phyloP scores from a whole-genome alignment of 1,140 invertebrate genomes.

The Hycleus cichorii region DNA sequence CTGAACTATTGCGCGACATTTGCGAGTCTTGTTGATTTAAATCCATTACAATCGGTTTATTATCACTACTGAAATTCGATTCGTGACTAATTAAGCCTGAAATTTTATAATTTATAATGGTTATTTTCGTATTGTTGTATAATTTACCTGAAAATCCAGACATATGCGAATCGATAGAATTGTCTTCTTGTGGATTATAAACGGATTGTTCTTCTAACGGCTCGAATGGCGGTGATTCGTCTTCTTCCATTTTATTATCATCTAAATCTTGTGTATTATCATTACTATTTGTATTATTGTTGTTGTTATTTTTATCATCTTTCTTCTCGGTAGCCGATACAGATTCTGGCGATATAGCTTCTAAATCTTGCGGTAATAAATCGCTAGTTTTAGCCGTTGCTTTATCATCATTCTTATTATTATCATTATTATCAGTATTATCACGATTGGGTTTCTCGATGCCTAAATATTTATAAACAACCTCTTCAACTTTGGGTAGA shows the following conservation, averaged over 20 bases:
- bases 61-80: constrained; percentile 26
- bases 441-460: constrained; percentile 52
- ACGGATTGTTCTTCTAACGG: constrained; percentile 44
- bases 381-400: constrained; percentile 44
- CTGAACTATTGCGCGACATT: constrained; percentile 53
- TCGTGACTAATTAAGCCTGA: constrained; percentile 36
- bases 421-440: constrained; percentile 16
- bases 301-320: constrained; percentile 26
- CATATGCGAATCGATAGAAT: constrained; percentile 50
- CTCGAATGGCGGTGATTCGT: constrained; percentile 62
- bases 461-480: constrained; percentile 82
- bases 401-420: constrained; percentile 42
- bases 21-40: constrained; percentile 49
- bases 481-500: constrained; percentile 82
- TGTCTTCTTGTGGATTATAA: constrained; percentile 30
- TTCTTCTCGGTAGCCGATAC: constrained; percentile 45
- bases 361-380: constrained; percentile 64
- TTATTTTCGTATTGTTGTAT: too few species aligned
- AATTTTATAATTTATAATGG: too few species aligned
- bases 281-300: constrained; percentile 30
- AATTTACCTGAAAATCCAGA: constrained; percentile 46
- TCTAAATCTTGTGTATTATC: constrained; percentile 42
- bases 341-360: constrained; percentile 71
- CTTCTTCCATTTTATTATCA: constrained; percentile 53
- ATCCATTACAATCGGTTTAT: constrained; percentile 30